phyloP scores from a whole-genome alignment of 2,113 vertebrate species.

The Entomyzon cyanotis region DNA sequence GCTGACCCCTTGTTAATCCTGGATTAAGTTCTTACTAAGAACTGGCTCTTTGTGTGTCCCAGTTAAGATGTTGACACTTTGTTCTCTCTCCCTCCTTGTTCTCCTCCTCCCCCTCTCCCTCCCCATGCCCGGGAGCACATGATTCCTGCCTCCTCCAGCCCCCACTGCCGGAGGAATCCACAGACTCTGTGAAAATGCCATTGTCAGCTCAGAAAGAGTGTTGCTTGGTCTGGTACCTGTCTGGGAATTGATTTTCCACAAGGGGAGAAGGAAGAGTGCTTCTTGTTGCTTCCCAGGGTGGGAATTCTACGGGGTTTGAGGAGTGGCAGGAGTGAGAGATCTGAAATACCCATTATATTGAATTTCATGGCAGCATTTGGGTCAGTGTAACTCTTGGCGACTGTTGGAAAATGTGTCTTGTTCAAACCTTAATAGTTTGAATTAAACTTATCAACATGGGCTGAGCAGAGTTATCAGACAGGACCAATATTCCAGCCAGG shows the following conservation, averaged over 20 bases:
- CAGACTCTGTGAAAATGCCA: neutral
- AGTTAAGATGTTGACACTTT: constrained; percentile 73
- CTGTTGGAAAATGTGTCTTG: too few relatives aligned
- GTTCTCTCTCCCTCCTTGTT: constrained; percentile 41
- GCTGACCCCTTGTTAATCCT: constrained; percentile 76
- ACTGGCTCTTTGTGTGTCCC: constrained; percentile 66
- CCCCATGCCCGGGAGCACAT: constrained; percentile 21
- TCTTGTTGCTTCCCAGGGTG: neutral
- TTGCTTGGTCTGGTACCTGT: neutral
- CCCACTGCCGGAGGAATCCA: neutral
- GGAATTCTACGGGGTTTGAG: neutral
- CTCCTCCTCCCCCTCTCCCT: constrained; percentile 19
- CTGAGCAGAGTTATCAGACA: neutral
- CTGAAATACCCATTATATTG: too few relatives aligned
- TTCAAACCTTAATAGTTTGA: too few relatives aligned
- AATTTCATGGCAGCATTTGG: too few relatives aligned
- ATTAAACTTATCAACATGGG: too few relatives aligned
- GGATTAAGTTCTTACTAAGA: constrained; percentile 77
- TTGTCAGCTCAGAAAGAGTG: neutral
- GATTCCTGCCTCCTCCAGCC: constrained; percentile 13
- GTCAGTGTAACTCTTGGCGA: too few relatives aligned
- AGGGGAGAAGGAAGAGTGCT: neutral
- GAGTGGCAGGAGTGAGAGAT: neutral
- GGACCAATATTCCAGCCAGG: fast-evolving
- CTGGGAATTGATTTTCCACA: neutral